Conservation (phyloP, 2,797 vertebrate species). For the Esox masquinongy region DNA sequence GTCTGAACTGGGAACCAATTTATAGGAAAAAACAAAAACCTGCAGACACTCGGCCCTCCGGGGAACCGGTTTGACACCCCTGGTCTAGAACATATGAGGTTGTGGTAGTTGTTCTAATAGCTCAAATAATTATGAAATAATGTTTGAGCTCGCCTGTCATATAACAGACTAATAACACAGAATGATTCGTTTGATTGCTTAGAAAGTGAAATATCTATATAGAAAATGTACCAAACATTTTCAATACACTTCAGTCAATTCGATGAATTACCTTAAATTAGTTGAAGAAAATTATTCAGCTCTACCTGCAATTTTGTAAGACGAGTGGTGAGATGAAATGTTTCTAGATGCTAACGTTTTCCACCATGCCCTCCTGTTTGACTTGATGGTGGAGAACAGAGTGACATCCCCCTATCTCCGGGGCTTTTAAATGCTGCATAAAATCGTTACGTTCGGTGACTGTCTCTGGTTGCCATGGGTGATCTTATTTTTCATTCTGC, state of each 20-base stretch:
- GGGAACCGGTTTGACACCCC: too few relatives aligned
- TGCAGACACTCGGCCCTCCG: too few relatives aligned
- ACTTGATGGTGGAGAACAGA: slow-evolving; percentile 46
- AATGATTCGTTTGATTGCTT: slow-evolving; percentile 12
- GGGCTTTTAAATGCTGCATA: slow-evolving; percentile 48
- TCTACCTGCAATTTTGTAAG: slow-evolving; percentile 20
- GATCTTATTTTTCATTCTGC: slow-evolving; percentile 42
- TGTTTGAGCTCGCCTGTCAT: too few relatives aligned
- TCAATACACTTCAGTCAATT: slow-evolving; percentile 23
- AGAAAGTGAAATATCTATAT: slow-evolving; percentile 1
- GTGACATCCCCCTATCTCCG: slow-evolving; percentile 36
- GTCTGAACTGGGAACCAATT: too few relatives aligned
- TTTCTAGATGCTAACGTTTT: slow-evolving; percentile 33
- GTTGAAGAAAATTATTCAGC: background rate
- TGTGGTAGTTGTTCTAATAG: too few relatives aligned
- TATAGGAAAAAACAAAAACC: too few relatives aligned
- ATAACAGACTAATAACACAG: too few relatives aligned
- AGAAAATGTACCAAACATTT: background rate
- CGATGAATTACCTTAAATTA: slow-evolving; percentile 22
- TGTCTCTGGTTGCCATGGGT: slow-evolving; percentile 45
- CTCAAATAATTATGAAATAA: too few relatives aligned
- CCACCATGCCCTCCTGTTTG: slow-evolving; percentile 34
- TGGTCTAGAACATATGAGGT: too few relatives aligned
- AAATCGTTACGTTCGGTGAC: slow-evolving; percentile 39
- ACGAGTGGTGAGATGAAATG: background rate